Evolutionary conservation across 2,888 invertebrate species (phyloP), one percentile per base, ranked within the genome.

Genomic region (Alcis repandata): DNA sequence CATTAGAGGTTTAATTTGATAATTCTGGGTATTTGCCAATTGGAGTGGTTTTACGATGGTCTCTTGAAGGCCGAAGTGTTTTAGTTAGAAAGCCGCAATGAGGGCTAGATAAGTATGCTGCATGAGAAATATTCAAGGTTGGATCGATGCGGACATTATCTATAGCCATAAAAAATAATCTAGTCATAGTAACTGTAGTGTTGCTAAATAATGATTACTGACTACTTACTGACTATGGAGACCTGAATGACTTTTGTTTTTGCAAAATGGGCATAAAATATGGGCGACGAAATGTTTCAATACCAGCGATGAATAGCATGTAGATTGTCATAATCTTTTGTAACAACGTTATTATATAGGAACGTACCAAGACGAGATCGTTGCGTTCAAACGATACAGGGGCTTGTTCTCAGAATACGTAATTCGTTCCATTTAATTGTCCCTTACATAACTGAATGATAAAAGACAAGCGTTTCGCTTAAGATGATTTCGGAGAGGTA

Each of bases 11-110:
- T 53, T 49, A 43, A 45, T 56, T 65, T 56, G 43, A 59, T 59
- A 56, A 51, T 51, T 56, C 51, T 65, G 64, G 59, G 59, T 38
- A 56, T n/a, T 60, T 49, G 59, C 56, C 64, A 59, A 56, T 43
- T 7, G 22, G n/a, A 51, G 56, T 51, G 20, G 38, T 20, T 59
- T 59, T 38, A 52, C 32, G 52, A 51, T 22, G 19, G 22, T 3
- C 52, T 36, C n/a, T 13, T 17, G 27, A 52, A 48, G 46, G 46
- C 57, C 49, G 51, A 1, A 33, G 38, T 41, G 13, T 56, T 45
- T 33, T 62, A 17, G 48, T 32, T 27, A 8, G 52, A 61, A 61
- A 53, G 17, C 54, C 54, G 48, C 40, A 27, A 40, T 40, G 19
- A n/a, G 20, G 38, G 52, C 22, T 56, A 27, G 43, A 56, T 45